A percentile compares a stretch with the other conserved stretches of the same genome.
These are phyloP conservation scores for Drosophila novamexicana DNA, from an alignment of 1,140 invertebrate species.

Conservation along the genomic window DNA sequence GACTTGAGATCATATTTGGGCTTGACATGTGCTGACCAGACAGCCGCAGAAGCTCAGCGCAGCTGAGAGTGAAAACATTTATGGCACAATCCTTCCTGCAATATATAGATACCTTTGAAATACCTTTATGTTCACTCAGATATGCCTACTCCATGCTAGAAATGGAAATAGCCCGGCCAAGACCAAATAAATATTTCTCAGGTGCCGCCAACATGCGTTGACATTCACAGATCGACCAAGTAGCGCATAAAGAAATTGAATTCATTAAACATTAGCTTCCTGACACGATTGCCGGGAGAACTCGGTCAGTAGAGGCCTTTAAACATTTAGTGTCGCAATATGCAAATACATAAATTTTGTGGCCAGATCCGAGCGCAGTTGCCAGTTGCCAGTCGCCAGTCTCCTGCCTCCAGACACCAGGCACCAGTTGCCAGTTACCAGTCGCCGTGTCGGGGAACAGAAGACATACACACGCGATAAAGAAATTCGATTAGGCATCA, in stretches of 20 bases:
- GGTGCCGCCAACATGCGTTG: background rate
- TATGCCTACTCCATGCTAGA: background rate
- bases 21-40: conserved; percentile 27
- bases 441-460: conserved; percentile 35
- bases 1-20: conserved; percentile 37
- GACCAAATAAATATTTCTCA: too few species aligned
- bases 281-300: conserved; percentile 62
- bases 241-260: conserved; percentile 83
- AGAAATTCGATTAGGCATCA: conserved; percentile 84
- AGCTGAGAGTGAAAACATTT: background rate
- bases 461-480: conserved; percentile 83
- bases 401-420: background rate
- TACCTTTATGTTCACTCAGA: too few species aligned
- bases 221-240: conserved; percentile 42
- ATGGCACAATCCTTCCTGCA: too few species aligned
- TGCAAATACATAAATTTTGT: conserved; percentile 78
- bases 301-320: conserved; percentile 49
- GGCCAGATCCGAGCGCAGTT: conserved; percentile 27
- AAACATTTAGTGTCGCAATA: conserved; percentile 81
- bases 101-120: too few species aligned
- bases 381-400: background rate
- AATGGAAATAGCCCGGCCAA: too few species aligned
- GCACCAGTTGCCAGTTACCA: background rate
- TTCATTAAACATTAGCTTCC: conserved; percentile 83
- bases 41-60: conserved; percentile 40